Evolutionary conservation across 1,140 invertebrate species (phyloP).

Genomic region (Sinella curviseta): DNA sequence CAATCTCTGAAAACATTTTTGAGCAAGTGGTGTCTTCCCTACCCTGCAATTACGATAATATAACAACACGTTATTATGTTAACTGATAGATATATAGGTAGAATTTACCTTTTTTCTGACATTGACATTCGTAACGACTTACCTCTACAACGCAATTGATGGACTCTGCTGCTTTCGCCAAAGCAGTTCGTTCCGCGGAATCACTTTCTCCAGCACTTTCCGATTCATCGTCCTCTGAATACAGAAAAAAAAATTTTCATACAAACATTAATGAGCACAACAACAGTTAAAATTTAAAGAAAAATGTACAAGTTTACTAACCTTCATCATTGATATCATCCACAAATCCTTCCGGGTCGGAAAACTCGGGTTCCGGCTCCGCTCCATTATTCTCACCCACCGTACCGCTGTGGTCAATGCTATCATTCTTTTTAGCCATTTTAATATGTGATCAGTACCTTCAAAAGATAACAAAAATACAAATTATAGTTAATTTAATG

Average conservation of each 20-base stretch:
- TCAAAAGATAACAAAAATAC: too few relatives aligned
- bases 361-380: constrained; percentile 89
- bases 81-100: too few relatives aligned
- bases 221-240: constrained; percentile 48
- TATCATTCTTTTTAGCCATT: constrained; percentile 50
- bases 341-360: constrained; percentile 88
- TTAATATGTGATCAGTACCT: too few relatives aligned
- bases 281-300: neutral
- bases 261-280: too few relatives aligned
- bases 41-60: too few relatives aligned
- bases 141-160: constrained; percentile 48
- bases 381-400: constrained; percentile 52
- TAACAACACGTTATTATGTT: too few relatives aligned
- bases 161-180: constrained; percentile 45
- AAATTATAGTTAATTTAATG: too few relatives aligned
- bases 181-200: constrained; percentile 33
- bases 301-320: constrained; percentile 57
- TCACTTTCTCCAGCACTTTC: constrained; percentile 47
- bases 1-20: constrained; percentile 37
- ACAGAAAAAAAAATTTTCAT: too few relatives aligned
- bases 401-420: constrained; percentile 38
- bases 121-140: constrained; percentile 27
- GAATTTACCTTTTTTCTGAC: too few relatives aligned
- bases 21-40: constrained; percentile 32
- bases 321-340: constrained; percentile 93